Base-by-base conservation (phyloP, 2,113 vertebrate species). In the Tachysurus vachellii region DNA sequence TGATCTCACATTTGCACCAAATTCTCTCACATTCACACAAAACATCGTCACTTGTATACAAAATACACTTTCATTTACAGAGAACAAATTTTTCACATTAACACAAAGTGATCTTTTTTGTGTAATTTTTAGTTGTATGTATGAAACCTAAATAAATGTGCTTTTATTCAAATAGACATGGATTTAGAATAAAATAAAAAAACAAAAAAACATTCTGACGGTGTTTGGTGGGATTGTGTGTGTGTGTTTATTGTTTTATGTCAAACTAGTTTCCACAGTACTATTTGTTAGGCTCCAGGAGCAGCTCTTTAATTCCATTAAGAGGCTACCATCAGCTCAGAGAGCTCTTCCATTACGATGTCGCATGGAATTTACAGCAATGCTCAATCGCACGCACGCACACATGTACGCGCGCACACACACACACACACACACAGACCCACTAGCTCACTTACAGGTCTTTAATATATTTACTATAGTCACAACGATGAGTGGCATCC, bases 261-360 rank as follows among this genome's bases (percentile, higher is more conserved):
- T 81, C 82, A 76, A 13, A 62, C 80, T 80, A 61, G 83, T 87
- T 88, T 79, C 77, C 75, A 17, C 44, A 81, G 4, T 77, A 76
- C 53, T 77, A 62, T 75, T 59, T 82, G 66, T 81, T 13, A 70
- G 26, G 82, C 80, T 85, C 53, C 76, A 83, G 73, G 70, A 86
- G 54, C 73, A 82, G 85, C 64, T 47, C 71, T 89, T 73, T 85
- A 75, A 89, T 87, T 85, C 83, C 87, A 80, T 87, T 89, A 88
- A 66, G 66, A 64, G 82, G 44, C 26, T n/a, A 85, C n/a, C 31
- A 28, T 54, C 28, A 76, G 59, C 80, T 62, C 83, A 57, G 77
- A 83, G 59, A 42, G 42, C 54, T 62, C 13, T 59, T 88, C 73
- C 88, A 85, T 87, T 80, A 82, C 16, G 61, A 50, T 88, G 87